Percentiles rank a stretch among this genome's conserved stretches.
These are phyloP conservation scores for Promerops cafer DNA, from an alignment of 2,113 vertebrate species.

Conservation along the genomic window DNA sequence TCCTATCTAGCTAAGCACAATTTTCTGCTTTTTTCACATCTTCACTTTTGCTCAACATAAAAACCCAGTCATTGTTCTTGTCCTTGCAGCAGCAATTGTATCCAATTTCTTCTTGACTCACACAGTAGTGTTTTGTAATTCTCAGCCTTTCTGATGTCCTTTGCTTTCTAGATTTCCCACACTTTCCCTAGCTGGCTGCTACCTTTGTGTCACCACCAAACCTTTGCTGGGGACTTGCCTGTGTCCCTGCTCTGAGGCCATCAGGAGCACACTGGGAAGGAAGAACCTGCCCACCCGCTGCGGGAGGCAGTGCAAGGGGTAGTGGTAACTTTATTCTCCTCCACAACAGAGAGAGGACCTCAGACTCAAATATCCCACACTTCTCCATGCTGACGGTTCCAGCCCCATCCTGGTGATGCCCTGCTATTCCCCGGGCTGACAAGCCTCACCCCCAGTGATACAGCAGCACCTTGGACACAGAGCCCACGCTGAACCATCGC, in stretches of 20 bases:
- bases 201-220: not conserved
- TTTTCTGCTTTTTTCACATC: too few species aligned
- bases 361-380: not conserved
- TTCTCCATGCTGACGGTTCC: not conserved
- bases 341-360: not conserved
- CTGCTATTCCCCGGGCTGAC: not conserved
- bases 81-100: too few species aligned
- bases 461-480: not conserved
- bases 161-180: too few species aligned
- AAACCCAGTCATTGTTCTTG: too few species aligned
- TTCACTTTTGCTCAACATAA: too few species aligned
- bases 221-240: not conserved
- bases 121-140: too few species aligned
- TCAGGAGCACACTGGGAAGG: not conserved
- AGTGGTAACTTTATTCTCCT: not conserved
- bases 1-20: too few species aligned
- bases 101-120: too few species aligned
- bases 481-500: accelerated
- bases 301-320: not conserved
- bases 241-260: not conserved
- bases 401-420: not conserved
- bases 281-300: not conserved
- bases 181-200: not conserved
- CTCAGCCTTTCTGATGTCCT: too few species aligned
- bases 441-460: not conserved